Base-by-base conservation (phyloP, 2,113 vertebrate genomes). In the Malaclemys terrapin region DNA sequence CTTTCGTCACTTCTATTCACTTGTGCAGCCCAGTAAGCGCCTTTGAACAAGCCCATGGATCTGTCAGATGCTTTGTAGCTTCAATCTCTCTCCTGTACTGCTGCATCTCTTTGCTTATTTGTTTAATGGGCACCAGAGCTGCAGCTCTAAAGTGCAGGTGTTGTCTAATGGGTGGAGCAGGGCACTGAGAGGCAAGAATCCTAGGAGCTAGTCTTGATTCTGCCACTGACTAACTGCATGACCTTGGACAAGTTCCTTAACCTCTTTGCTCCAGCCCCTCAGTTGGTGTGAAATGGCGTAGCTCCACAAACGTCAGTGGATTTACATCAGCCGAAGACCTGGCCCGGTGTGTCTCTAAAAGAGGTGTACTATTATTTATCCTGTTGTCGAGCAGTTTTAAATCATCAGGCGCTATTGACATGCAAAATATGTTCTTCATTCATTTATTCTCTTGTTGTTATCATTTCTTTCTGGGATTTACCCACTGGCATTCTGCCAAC, bases 381-480 rank as follows among this genome's bases (percentile, higher is more conserved):
- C 20, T 42, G 72, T 25, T 5, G 10, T 38, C 38, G 45, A 45
- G 72, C n/a, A 24, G 72, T 45, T 13, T 76, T 22, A 76, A 76
- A 76, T 24, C 38, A 22, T 42, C 38, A 13, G 42, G 38, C 6
- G 10, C 22, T 45, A 45, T 6, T 76, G 38, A 76, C 9, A 75
- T 42, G n/a, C 72, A 76, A 42, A 45, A 38, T 13, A 76, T 27
- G 38, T 89, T 25, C 83, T 53, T 65, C 75, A 50, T 10, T 89
- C 10, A 0, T 50, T 50, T 5, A 9, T 80, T 84, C 47, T 12
- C 8, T 0, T 0, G 1, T 82, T 49, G 7, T 11, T 20, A 50
- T 50, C 14, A 50, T 75, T 94, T 94, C 81, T 35, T 92, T 80
- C 82, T 78, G 81, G 50, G 31, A 38, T 16, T 22, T 2, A 87